phyloP scores from a whole-genome alignment of 1,140 invertebrate species.

The Drosophila mayri region DNA sequence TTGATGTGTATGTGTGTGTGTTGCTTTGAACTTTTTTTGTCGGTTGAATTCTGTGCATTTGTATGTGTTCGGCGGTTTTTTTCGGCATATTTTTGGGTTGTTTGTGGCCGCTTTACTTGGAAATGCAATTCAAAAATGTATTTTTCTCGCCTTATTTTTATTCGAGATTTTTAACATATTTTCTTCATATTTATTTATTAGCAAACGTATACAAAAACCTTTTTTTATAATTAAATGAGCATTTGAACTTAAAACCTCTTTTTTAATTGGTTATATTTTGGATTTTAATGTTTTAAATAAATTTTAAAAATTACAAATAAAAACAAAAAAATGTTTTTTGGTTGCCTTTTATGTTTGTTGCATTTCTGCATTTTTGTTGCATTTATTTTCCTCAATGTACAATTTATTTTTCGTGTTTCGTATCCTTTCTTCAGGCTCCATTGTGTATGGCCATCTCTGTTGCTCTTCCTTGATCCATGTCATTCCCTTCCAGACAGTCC shows the following conservation, averaged over 20 bases:
- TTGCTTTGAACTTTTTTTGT: slow-evolving; percentile 60
- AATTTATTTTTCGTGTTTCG: background rate
- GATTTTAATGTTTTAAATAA: background rate
- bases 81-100: slow-evolving; percentile 51
- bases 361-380: background rate
- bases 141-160: slow-evolving; percentile 25
- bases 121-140: slow-evolving; percentile 74
- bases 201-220: background rate
- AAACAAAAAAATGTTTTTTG: background rate
- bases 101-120: slow-evolving; percentile 66
- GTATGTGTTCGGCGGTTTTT: slow-evolving; percentile 35
- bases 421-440: slow-evolving; percentile 46
- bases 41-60: slow-evolving; percentile 35
- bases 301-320: background rate
- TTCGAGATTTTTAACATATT: slow-evolving; percentile 12
- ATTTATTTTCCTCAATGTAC: background rate
- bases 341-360: background rate
- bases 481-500: slow-evolving; percentile 40
- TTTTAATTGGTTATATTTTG: too few species aligned
- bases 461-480: slow-evolving; percentile 22
- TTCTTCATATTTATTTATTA: background rate
- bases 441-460: slow-evolving; percentile 20
- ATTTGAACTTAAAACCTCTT: too few species aligned
- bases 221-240: background rate
- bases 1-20: slow-evolving; percentile 16